A percentile compares a stretch with the other conserved stretches of the same genome.
phyloP scores from a whole-genome alignment of 1,140 invertebrate species.

The Drosophila persimilis region DNA sequence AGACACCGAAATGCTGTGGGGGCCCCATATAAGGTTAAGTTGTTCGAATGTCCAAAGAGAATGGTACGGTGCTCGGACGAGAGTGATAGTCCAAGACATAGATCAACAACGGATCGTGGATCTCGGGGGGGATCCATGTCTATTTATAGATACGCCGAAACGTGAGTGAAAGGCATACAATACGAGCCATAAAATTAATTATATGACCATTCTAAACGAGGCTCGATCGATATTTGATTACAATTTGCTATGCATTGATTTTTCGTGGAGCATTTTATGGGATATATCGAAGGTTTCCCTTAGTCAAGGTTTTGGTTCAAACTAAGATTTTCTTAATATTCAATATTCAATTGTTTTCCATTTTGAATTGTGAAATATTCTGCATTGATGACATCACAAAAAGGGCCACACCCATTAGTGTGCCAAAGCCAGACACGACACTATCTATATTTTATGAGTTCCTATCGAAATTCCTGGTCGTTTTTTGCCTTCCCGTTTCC shows the following conservation, averaged over 20 bases:
- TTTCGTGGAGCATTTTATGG: constrained; percentile 23
- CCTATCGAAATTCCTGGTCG: constrained; percentile 47
- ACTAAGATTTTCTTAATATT: no score
- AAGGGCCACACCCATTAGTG: constrained; percentile 42
- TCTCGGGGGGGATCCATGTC: constrained; percentile 1
- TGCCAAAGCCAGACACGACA: constrained; percentile 26
- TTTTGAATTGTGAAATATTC: not conserved
- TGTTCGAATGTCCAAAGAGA: constrained; percentile 35
- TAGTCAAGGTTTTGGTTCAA: not conserved
- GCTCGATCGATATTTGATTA: constrained; percentile 12
- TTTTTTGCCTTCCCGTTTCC: constrained; percentile 44
- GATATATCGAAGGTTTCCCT: not conserved
- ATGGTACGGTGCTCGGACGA: constrained; percentile 47
- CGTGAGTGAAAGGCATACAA: constrained; percentile 37
- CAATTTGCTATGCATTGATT: constrained; percentile 6
- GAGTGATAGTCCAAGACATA: constrained; percentile 19
- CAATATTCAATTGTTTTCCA: not conserved
- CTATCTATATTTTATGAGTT: constrained; percentile 60
- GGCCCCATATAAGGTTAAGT: constrained; percentile 59
- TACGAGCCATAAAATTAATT: constrained; percentile 44
- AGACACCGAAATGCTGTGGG: constrained; percentile 18
- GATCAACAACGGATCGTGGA: constrained; percentile 26
- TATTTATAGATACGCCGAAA: constrained; percentile 30
- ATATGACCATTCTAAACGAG: constrained; percentile 41
- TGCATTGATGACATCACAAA: constrained; percentile 25